Conservation (phyloP, 1,140 invertebrate species). For the Achroia grisella region DNA sequence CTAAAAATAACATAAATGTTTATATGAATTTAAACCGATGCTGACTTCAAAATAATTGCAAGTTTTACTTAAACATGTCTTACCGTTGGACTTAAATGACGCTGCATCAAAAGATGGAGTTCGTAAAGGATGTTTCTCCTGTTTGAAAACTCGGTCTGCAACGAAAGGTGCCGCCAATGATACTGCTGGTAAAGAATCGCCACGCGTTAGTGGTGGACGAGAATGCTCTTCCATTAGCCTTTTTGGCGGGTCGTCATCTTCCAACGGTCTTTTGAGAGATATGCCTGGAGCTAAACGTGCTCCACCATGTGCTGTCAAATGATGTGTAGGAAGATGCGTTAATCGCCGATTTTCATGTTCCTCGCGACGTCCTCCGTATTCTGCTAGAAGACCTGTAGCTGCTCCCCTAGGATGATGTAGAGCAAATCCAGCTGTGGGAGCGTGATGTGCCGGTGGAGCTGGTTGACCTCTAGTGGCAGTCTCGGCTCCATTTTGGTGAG, state of each 20-base stretch:
- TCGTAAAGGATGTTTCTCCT: conserved; percentile 92
- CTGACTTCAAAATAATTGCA: too few relatives aligned
- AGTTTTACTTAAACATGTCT: conserved; percentile 62
- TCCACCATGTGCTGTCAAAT: conserved; percentile 48
- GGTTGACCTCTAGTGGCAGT: conserved; percentile 52
- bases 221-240: conserved; percentile 82
- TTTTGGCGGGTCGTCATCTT: conserved; percentile 84
- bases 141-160: conserved; percentile 83
- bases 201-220: conserved; percentile 90
- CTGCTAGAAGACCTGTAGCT: conserved; percentile 51
- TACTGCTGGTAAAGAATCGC: conserved; percentile 91
- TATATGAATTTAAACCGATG: too few relatives aligned
- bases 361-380: conserved; percentile 51
- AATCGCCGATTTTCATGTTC: conserved; percentile 55
- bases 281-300: conserved; percentile 63
- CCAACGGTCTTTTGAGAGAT: conserved; percentile 82
- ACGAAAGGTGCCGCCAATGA: conserved; percentile 84
- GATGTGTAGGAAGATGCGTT: conserved; percentile 65
- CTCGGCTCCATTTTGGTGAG: conserved; percentile 79
- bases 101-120: conserved; percentile 95
- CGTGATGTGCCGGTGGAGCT: conserved; percentile 54
- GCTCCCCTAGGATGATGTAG: conserved; percentile 52
- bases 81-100: conserved; percentile 88
- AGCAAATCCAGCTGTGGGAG: conserved; percentile 47
- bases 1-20: too few relatives aligned